Conservation (phyloP, 2,113 vertebrate species). For the Ivindomyrus marchei region DNA sequence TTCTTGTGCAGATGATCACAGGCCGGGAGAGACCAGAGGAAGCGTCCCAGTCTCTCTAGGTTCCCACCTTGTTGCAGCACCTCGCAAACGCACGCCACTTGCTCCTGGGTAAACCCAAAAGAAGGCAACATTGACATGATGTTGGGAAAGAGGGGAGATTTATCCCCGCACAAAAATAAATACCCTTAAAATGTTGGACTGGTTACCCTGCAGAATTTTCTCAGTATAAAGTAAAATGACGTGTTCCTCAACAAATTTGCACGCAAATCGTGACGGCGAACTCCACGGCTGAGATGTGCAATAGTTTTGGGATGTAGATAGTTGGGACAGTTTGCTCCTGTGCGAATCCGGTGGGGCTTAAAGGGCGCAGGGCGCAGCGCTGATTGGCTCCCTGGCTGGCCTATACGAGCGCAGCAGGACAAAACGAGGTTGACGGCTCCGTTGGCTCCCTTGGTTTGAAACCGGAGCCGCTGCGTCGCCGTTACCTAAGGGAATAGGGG, state of each 20-base stretch:
- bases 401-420: slow-evolving; percentile 68
- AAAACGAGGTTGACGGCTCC: slow-evolving; percentile 66
- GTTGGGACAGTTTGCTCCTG: slow-evolving; percentile 78
- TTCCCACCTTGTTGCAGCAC: slow-evolving; percentile 96
- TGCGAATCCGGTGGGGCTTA: slow-evolving; percentile 77
- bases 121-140: slow-evolving; percentile 91
- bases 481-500: slow-evolving; percentile 61
- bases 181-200: neutral
- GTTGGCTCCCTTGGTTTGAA: slow-evolving; percentile 70
- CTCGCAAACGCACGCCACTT: slow-evolving; percentile 97
- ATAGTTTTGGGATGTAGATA: slow-evolving; percentile 66
- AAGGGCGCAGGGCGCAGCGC: slow-evolving; percentile 72
- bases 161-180: slow-evolving; percentile 6
- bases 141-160: slow-evolving; percentile 36
- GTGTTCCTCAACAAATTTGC: slow-evolving; percentile 34
- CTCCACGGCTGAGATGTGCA: slow-evolving; percentile 50
- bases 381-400: slow-evolving; percentile 80
- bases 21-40: slow-evolving; percentile 93
- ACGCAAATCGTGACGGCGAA: slow-evolving; percentile 39
- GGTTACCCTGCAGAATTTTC: neutral
- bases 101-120: slow-evolving; percentile 96
- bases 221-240: slow-evolving; percentile 17
- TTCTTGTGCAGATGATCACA: slow-evolving; percentile 98
- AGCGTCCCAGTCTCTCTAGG: slow-evolving; percentile 87
- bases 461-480: slow-evolving; percentile 61